A percentile compares a stretch with the other conserved stretches of the same genome.
Evolutionary conservation across 2,797 vertebrate species (phyloP).

Genomic region (Hirundo rustica): DNA sequence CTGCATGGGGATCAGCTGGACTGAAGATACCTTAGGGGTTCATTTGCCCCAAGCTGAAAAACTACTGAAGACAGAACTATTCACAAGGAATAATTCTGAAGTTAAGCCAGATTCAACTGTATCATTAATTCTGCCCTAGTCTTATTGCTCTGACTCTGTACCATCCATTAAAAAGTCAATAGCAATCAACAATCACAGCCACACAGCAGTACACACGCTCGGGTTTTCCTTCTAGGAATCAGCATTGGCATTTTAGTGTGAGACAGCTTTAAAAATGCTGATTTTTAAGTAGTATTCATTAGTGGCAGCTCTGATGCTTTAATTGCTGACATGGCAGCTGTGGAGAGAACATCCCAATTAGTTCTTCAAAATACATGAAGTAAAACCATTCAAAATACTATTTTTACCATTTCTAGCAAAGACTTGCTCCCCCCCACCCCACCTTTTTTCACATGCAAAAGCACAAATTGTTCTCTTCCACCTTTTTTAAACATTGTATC

Average conservation of each 20-base stretch:
- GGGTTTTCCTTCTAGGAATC: background rate
- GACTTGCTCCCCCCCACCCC: background rate
- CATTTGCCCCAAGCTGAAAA: background rate
- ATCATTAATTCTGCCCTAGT: background rate
- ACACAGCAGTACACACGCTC: background rate
- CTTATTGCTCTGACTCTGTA: background rate
- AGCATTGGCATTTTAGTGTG: background rate
- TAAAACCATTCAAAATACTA: conserved; percentile 33
- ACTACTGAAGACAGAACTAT: background rate
- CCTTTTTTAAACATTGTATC: background rate
- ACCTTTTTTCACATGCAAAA: background rate
- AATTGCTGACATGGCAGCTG: conserved; percentile 48
- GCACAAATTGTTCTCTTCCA: conserved; percentile 22
- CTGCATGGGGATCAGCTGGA: fast-evolving
- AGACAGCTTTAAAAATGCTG: conserved; percentile 24
- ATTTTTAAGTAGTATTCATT: conserved; percentile 40
- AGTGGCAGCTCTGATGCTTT: conserved; percentile 57
- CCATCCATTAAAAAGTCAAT: background rate
- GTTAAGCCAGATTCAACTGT: background rate
- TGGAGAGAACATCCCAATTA: conserved; percentile 24
- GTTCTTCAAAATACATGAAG: conserved; percentile 39
- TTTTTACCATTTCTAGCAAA: conserved; percentile 29
- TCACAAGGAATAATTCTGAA: background rate
- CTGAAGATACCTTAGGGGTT: background rate
- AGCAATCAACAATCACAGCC: background rate